phyloP scores from a whole-genome alignment of 2,888 invertebrate genomes.

The Falcaria lacertinaria region DNA sequence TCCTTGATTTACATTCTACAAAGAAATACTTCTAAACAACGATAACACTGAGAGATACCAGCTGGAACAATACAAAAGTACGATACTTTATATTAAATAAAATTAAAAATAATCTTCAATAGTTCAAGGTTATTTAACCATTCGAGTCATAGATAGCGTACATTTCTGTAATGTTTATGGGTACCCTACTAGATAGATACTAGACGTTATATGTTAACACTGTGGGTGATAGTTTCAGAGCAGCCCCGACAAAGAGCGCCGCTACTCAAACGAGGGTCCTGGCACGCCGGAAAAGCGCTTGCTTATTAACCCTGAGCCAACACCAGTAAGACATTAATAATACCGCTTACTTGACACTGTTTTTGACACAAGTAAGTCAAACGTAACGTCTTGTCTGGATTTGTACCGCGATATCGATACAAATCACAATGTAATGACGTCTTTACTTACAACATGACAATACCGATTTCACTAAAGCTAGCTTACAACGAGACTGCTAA shows the following conservation, averaged over 20 bases:
- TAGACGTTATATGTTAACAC: conserved; percentile 47
- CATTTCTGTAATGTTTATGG: no score
- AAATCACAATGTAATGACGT: neutral
- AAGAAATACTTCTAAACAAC: no score
- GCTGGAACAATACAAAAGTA: no score
- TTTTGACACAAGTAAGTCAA: neutral
- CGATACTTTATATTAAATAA: no score
- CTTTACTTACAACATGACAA: neutral
- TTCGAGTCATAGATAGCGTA: no score
- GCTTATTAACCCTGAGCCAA: conserved; percentile 74
- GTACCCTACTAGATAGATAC: no score
- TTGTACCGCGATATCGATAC: no score
- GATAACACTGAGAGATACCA: no score
- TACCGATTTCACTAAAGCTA: neutral
- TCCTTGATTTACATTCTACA: no score
- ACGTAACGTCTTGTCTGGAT: no score
- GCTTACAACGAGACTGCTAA: neutral
- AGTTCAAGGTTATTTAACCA: no score
- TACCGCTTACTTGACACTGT: conserved; percentile 1
- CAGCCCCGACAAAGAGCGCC: conserved; percentile 70
- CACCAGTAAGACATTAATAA: conserved; percentile 66
- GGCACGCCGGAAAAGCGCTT: conserved; percentile 75
- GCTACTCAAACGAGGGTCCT: conserved; percentile 67
- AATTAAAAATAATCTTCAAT: no score
- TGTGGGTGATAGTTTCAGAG: conserved; percentile 69